These are phyloP conservation scores for Brenthis daphne DNA, from an alignment of 2,888 invertebrate genomes.

Conservation along the genomic window DNA sequence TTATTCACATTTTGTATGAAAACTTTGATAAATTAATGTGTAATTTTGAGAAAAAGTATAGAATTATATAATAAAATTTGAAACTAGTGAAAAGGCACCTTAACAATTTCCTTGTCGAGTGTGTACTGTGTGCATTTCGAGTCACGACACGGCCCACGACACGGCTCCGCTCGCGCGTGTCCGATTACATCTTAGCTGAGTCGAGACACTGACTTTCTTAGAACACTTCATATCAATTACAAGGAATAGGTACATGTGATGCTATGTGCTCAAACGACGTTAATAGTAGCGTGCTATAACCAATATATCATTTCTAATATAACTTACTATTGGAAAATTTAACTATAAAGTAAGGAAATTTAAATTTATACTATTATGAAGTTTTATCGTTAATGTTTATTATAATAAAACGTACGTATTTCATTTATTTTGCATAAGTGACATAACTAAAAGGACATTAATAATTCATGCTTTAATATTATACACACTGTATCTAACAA, in stretches of 20 bases:
- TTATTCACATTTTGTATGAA: not conserved
- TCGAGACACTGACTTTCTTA: conserved; percentile 28
- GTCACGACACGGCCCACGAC: conserved; percentile 23
- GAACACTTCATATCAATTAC: conserved; percentile 31
- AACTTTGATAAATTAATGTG: not conserved
- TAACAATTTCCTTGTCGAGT: conserved; percentile 10
- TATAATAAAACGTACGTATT: too few species aligned
- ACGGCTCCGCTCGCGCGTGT: conserved; percentile 21
- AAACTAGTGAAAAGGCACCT: conserved; percentile 6
- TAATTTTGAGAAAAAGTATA: not conserved
- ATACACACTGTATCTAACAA: not conserved
- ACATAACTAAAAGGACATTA: not conserved
- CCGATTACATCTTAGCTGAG: conserved; percentile 34
- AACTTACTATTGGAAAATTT: too few species aligned
- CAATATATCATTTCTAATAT: conserved; percentile 1
- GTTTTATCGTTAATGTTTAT: too few species aligned
- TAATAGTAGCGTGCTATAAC: not conserved
- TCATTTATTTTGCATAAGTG: not conserved
- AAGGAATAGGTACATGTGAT: conserved; percentile 18
- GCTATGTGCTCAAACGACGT: conserved; percentile 4
- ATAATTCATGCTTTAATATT: not conserved
- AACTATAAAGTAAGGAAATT: too few species aligned
- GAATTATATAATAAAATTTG: not conserved
- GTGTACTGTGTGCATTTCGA: conserved; percentile 13
- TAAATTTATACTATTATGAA: too few species aligned